These are phyloP conservation scores for Pollachius pollachius DNA, from an alignment of 2,113 vertebrate genomes.

Conservation along the genomic window DNA sequence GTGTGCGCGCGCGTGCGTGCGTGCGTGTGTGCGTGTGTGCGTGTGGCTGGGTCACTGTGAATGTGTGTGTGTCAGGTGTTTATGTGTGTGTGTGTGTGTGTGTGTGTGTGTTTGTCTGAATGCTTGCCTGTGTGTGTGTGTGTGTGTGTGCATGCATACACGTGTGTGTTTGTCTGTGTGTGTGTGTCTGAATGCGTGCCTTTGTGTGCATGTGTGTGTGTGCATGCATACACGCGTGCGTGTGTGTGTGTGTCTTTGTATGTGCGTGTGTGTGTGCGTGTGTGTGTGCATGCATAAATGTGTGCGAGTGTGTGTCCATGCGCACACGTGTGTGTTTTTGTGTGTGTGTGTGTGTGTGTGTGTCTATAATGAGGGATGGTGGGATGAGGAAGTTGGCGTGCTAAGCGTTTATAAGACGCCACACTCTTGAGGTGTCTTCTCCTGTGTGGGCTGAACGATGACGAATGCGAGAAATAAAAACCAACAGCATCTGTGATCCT, in stretches of 20 bases:
- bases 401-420: slow-evolving; percentile 20
- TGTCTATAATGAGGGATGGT: neutral
- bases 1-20: too few relatives aligned
- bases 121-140: neutral
- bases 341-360: too few relatives aligned
- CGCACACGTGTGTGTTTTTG: neutral
- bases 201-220: neutral
- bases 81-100: neutral
- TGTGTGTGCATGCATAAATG: neutral
- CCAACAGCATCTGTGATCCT: slow-evolving; percentile 33
- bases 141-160: too few relatives aligned
- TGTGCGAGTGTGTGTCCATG: neutral
- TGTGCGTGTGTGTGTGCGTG: neutral
- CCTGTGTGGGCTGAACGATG: neutral
- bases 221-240: neutral
- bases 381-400: neutral
- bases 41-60: too few relatives aligned
- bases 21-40: too few relatives aligned
- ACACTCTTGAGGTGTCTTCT: slow-evolving; percentile 13
- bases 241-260: neutral
- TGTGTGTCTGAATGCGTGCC: too few relatives aligned
- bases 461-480: slow-evolving; percentile 45
- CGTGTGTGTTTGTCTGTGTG: slow-evolving; percentile 1
- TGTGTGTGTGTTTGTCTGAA: neutral
- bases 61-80: too few relatives aligned